Base-by-base conservation (phyloP, 1,140 invertebrate species). In the Megalopta genalis region DNA sequence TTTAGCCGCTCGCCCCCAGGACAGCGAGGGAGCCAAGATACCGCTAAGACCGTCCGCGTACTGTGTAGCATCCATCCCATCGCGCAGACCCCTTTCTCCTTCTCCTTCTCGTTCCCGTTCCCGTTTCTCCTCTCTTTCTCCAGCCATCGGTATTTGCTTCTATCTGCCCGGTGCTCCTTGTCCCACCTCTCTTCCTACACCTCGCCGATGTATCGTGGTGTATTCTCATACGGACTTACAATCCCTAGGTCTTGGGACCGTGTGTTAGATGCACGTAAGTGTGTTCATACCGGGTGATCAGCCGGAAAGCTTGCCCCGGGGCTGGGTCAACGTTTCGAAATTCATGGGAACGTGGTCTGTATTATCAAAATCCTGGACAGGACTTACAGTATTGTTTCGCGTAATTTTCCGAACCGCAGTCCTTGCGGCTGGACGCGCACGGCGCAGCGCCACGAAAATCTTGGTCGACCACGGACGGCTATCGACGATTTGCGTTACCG, bases 1-100 rank as follows among this genome's bases (percentile, higher is more conserved):
- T 93, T 93, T 93, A 93, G 92, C 91, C 88, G 90, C 87, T 90
- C 89, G 87, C 82, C 87, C 88, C 89, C 84, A 90, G 88, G 88
- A 90, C 88, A 88, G 88, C 86, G 82, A 90, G 88, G 88, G 90
- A 90, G 88, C 91, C 89, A 92, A 93, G 91, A 92, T 92, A 92
- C 89, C 89, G 90, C 90, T 91, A 92, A 92, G 91, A 92, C 91
- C 90, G 89, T 91, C 90, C 90, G 90, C 88, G 87, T 83, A 90
- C 88, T 88, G 86, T 91, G 86, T 87, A 89, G 86, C 89, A 91
- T 91, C 88, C 90, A 91, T 91, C 89, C 89, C 89, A 71, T 82
- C 76, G 69, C 69, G 85, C 75, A 76, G 39, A 80, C 76, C 60
- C 86, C 86, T 84, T 80, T 83, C 80, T 80, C 77, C 83, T 72